Evolutionary conservation across 2,888 invertebrate species (phyloP), one percentile per base, ranked within the genome.

Genomic region (Sarcophaga caerulescens): DNA sequence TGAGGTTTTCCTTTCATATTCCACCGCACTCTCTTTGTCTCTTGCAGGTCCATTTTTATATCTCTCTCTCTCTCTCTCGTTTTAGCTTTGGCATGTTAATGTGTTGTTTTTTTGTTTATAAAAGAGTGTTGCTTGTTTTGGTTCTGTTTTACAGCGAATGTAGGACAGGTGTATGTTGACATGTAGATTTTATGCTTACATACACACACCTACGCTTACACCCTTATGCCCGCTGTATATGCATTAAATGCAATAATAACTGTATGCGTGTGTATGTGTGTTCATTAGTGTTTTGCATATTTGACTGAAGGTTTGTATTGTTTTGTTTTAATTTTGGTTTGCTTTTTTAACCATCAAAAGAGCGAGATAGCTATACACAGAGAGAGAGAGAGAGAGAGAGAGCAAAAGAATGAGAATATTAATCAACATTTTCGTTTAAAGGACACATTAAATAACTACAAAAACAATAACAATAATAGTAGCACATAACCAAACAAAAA

Each of bases 231-330:
- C 6, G 35, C 6, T 25, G 25, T 35, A 35, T 35, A 35, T n/a
- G 45, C n/a, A n/a, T 47, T 47, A 57, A 52, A 45, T 70, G 57
- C n/a, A 66, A 52, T 25, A 35, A 59, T 21, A 23, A 12, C 35
- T 12, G n/a, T 44, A 63, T 70, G 62, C 62, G 45, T 35, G 25
- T 63, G 8, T 71, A 17, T 47, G 44, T 57, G 5, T 70, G 35
- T 23, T 60, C 65, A 23, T n/a, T 57, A 65, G 8, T n/a, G 57
- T 35, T 80, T 80, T 66, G 23, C 45, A 80, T 19, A 66, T 81
- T 66, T 68, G n/a, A 25, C 62, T 81, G 57, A 65, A 65, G 71
- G 57, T 79, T 80, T 59, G n/a, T 60, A 35, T 66, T 59, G 11
- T 69, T 14, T 23, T 63, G 17, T 17, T 11, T 65, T 65, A 35